Base-by-base conservation (phyloP, 2,113 vertebrate genomes). In the Pachyramphus minor region DNA sequence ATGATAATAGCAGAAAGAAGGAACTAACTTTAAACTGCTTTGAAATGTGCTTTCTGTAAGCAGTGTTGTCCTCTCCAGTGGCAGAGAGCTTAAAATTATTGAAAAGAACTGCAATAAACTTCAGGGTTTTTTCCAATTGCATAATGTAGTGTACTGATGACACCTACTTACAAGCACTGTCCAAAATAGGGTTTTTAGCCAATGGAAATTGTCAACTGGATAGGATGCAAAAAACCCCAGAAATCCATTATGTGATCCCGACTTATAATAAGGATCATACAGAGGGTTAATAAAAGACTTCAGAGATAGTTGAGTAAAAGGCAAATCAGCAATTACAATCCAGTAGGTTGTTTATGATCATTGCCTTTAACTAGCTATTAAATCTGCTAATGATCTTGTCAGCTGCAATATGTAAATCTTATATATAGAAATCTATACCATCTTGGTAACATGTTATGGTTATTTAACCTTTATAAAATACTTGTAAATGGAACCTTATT, bases 381-480 rank as follows among this genome's bases (percentile, higher is more conserved):
- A 81, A 81, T 31, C 22, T 76, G 84, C 44, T 87, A 77, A 77
- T 56, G 42, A 20, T 89, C 47, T 47, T 50, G 19, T 68, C 31
- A 84, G n/a, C 44, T 72, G 22, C 72, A 58, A 55, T 72, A 56
- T 37, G 33, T 73, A 79, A 80, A 60, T 80, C 73, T 92, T 84
- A 15, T 12, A 31, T 41, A 33, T 16, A 62, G 47, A 85, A 76
- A 77, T 71, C 71, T 37, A 28, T 45, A 73, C 56, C 5, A 5
- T 94, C 33, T 77, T 86, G 84, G 22, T 60, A 87, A 52, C 28
- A 53, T 72, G 44, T 52, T 92, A 39, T 27, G 58, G 49, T 78
- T 7, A 66, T 93, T 89, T 94, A 91, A 45, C 28, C 52, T 89
- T 94, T 91, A 84, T 93, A 74, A 94, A 77, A 63, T 75, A 87